Conservation (phyloP, 1,140 invertebrate genomes). For the Drosophila kepulauana region DNA sequence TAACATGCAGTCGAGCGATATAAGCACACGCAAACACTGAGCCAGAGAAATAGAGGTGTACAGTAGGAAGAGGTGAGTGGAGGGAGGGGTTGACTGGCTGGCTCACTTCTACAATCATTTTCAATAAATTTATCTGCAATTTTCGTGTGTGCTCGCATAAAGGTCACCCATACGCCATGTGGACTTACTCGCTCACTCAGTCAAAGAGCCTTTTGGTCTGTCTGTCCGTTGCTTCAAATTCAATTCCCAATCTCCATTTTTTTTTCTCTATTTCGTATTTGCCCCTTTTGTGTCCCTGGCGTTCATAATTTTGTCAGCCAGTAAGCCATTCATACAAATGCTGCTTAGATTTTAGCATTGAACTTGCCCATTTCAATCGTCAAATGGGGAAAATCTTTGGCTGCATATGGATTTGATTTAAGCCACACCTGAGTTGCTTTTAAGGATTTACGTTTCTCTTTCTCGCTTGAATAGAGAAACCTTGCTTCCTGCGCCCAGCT, state of each 20-base stretch:
- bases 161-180: conserved; percentile 44
- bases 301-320: conserved; percentile 55
- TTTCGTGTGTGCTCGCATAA: conserved; percentile 37
- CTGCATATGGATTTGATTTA: conserved; percentile 60
- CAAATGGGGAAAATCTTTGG: conserved; percentile 34
- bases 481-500: not conserved
- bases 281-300: conserved; percentile 17
- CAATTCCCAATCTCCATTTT: conserved; percentile 50
- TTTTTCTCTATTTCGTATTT: conserved; percentile 1
- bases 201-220: conserved; percentile 28
- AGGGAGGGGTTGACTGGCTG: not conserved
- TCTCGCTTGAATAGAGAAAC: conserved; percentile 9
- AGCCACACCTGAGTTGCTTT: conserved; percentile 54
- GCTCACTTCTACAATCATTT: conserved; percentile 65
- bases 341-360: conserved; percentile 40
- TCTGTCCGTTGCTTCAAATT: conserved; percentile 49
- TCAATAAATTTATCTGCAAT: conserved; percentile 81
- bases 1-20: conserved; percentile 36
- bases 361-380: conserved; percentile 41
- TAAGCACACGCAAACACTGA: conserved; percentile 28
- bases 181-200: conserved; percentile 33
- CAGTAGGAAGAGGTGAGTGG: too few relatives aligned
- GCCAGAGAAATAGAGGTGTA: not conserved
- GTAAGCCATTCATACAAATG: conserved; percentile 36
- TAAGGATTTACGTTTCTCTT: conserved; percentile 16